Conservation (phyloP, 2,888 invertebrate genomes). For the Agonopterix arenella region DNA sequence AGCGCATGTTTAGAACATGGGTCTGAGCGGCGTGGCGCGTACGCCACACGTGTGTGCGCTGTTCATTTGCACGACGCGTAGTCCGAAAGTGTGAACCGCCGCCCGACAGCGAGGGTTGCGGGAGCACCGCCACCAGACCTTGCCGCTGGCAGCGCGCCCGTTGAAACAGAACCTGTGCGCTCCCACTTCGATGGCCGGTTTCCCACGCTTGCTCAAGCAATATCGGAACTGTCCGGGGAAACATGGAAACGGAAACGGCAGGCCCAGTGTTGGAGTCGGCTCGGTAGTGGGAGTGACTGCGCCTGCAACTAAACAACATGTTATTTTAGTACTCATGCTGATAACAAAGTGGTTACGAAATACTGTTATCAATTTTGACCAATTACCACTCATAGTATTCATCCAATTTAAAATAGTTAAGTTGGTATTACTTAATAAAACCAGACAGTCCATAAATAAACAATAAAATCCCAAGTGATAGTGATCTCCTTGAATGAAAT, state of each 20-base stretch:
- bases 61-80: constrained; percentile 70
- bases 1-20: constrained; percentile 51
- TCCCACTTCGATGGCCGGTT: constrained; percentile 68
- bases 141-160: constrained; percentile 68
- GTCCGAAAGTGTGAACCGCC: constrained; percentile 67
- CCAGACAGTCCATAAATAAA: too few species aligned
- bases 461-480: too few species aligned
- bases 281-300: constrained; percentile 27
- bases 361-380: background rate
- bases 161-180: constrained; percentile 71
- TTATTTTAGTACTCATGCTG: constrained; percentile 19
- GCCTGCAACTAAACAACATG: constrained; percentile 54
- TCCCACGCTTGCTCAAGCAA: constrained; percentile 68
- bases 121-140: constrained; percentile 72
- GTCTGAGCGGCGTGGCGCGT: constrained; percentile 63
- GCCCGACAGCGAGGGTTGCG: constrained; percentile 68
- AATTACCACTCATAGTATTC: background rate
- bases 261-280: constrained; percentile 55
- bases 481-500: too few species aligned
- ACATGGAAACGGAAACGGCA: constrained; percentile 68
- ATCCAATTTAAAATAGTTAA: too few species aligned
- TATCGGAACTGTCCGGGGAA: constrained; percentile 70
- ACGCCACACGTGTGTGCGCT: constrained; percentile 70
- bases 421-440: too few species aligned
- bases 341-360: background rate